phyloP scores from a whole-genome alignment of 2,797 vertebrate species.

The Miichthys miiuy region DNA sequence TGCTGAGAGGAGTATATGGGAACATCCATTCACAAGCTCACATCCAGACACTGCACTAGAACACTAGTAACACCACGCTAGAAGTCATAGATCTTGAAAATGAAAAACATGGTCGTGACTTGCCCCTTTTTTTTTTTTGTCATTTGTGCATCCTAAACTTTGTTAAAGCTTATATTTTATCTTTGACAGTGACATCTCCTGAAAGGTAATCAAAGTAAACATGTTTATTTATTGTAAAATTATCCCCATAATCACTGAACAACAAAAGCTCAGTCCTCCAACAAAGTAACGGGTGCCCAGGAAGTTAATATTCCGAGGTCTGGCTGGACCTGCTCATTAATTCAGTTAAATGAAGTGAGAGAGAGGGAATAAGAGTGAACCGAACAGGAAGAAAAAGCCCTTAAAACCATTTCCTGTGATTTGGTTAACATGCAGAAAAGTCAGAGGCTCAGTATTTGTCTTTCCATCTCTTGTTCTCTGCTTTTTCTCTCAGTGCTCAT shows the following conservation, averaged over 20 bases:
- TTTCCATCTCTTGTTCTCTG: background rate
- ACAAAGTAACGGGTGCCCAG: conserved; percentile 51
- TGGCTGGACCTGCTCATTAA: conserved; percentile 86
- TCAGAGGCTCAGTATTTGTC: conserved; percentile 36
- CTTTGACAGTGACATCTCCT: background rate
- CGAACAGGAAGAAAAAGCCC: conserved; percentile 73
- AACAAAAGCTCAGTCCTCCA: conserved; percentile 36
- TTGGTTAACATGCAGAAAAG: conserved; percentile 72
- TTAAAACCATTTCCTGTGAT: conserved; percentile 83
- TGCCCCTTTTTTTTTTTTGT: background rate
- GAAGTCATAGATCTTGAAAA: background rate
- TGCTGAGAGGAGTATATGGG: conserved; percentile 48
- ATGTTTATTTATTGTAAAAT: conserved; percentile 36
- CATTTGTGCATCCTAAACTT: background rate
- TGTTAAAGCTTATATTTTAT: background rate
- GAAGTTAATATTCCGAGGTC: conserved; percentile 65
- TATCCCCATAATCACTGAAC: conserved; percentile 28
- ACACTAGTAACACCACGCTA: background rate
- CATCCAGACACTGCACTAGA: background rate
- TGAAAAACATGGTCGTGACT: background rate
- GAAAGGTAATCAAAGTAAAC: conserved; percentile 14
- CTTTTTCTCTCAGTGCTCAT: conserved; percentile 6
- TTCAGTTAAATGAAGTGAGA: conserved; percentile 90
- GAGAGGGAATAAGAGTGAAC: conserved; percentile 82
- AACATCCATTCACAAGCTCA: conserved; percentile 57